Base-by-base conservation (phyloP, 2,797 vertebrate species). In the Crenuchus spilurus region DNA sequence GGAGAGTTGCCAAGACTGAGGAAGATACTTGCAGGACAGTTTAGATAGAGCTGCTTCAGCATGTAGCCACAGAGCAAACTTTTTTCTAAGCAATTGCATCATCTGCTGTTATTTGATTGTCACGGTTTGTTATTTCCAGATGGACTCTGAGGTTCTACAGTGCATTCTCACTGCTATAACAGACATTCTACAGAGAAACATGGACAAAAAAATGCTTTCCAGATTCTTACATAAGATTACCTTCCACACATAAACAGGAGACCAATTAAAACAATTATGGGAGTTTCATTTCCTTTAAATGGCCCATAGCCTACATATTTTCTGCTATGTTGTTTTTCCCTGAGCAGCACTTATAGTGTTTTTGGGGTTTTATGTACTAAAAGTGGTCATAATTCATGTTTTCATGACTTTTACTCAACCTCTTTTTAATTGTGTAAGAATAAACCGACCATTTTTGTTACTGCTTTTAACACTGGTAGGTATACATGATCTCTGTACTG, bases 1-100 rank as follows among this genome's bases (percentile, higher is more conserved):
- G 26, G 24, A 6, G 61, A 64, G 14, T 64, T 46, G 61, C n/a
- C 37, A 42, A 42, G 22, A 42, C 58, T 42, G 58, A 46, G 61
- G 41, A 46, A 44, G 26, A 31, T n/a, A 30, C 11, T 10, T 24
- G 10, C 1, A 42, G 42, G 37, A 52, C 16, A 31, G 28, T 55
- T 7, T 33, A 58, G 22, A 51, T 20, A 58, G 9, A 33, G 35
- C 7, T 18, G 61, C 22, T 16, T 5, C 1, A 16, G 61, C 24
- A 31, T 30, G 16, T 8, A 11, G 41, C 16, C 61, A 11, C 60
- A 44, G 60, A 44, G 6, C 22, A 24, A 28, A 14, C 3, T 6
- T 44, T 14, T 26, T 11, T 63, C 13, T 26, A 42, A 63, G 24
- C 5, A 28, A 28, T 44, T 63, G 60, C 60, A 35, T 63, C 60